Percentiles rank a stretch among this genome's conserved stretches.
Evolutionary conservation across 2,888 invertebrate genomes (phyloP).

Genomic region (Temnothorax rugatulus): DNA sequence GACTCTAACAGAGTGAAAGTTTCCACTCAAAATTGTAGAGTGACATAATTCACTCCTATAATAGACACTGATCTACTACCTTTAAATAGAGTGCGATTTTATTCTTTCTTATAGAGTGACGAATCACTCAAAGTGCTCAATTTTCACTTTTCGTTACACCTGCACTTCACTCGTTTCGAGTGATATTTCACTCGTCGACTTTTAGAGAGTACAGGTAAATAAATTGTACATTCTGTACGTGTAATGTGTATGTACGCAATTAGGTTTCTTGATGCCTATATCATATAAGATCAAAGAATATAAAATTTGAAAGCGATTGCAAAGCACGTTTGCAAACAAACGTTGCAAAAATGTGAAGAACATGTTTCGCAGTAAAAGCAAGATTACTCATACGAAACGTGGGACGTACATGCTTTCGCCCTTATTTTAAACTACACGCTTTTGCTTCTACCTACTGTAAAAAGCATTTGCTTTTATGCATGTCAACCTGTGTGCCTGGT

Average conservation of each 20-base stretch:
- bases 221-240: not conserved
- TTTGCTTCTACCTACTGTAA: constrained; percentile 37
- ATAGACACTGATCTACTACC: too few species aligned
- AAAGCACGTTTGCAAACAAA: not conserved
- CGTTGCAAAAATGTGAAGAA: constrained; percentile 16
- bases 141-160: too few species aligned
- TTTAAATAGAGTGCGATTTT: too few species aligned
- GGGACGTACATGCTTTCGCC: constrained; percentile 1
- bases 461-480: not conserved
- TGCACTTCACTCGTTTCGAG: too few species aligned
- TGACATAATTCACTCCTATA: too few species aligned
- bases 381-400: constrained; percentile 22
- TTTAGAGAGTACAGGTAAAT: too few species aligned
- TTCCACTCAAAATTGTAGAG: too few species aligned
- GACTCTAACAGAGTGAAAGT: too few species aligned
- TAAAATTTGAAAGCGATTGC: constrained; percentile 4
- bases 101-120: too few species aligned
- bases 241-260: not conserved
- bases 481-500: not conserved
- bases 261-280: not conserved
- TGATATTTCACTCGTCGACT: too few species aligned
- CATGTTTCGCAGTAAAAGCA: constrained; percentile 14
- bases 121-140: too few species aligned
- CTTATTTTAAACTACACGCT: constrained; percentile 30
- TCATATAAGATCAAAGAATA: not conserved